Base-by-base conservation (phyloP, 2,113 vertebrate species). In the Hassar affinis region DNA sequence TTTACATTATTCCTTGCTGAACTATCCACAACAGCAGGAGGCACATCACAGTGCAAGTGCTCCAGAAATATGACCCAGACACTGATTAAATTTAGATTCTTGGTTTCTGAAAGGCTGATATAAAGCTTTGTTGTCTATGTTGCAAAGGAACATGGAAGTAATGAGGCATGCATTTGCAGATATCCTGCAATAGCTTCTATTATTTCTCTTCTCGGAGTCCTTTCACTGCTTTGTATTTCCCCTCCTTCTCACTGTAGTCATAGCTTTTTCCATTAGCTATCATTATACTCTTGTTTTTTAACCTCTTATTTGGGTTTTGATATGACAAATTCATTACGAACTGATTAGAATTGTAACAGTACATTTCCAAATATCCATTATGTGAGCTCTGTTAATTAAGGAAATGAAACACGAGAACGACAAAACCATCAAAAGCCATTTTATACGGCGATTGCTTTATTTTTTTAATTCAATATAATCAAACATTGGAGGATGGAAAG, bases 341-440 rank as follows among this genome's bases (percentile, higher is more conserved):
- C 76, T 90, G 27, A 90, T 94, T 93, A 91, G 84, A 90, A 92
- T 92, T 90, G 89, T 84, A 84, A 81, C 87, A 87, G 86, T 78
- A 79, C 61, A 47, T 88, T 80, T 85, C 78, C 80, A 81, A 85
- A 84, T 82, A 84, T 80, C 62, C 78, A 62, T 83, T 80, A 85
- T 89, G 87, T 87, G 85, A 87, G 83, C 78, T 85, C 51, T 51
- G 85, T 80, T 91, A 92, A 93, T 93, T 85, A 88, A 59, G 47
- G n/a, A 83, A 30, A 78, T 69, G 80, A 77, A 87, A 86, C 79
- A 49, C 78, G 42, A 80, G 22, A 38, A 80, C 51, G n/a, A 75
- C 72, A 87, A 84, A 89, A 87, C 30, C 76, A 86, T 84, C 85
- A 78, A 75, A 84, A 38, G 33, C 30, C 51, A 59, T 85, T 89